Evolutionary conservation across 2,113 vertebrate genomes (phyloP), one percentile per base, ranked within the genome.

Genomic region (Mandrillus leucophaeus): DNA sequence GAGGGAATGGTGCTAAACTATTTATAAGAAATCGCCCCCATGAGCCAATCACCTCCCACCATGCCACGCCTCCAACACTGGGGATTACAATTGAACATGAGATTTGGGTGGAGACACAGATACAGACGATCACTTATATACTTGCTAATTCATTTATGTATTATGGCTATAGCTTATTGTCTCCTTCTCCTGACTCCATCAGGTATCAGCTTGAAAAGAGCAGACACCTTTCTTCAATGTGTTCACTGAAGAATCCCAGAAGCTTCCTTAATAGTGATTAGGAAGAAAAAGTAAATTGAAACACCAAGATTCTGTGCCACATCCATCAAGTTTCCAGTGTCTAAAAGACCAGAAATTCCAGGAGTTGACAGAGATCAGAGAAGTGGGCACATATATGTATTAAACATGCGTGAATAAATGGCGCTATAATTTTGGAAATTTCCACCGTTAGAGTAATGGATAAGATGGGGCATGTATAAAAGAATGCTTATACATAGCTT

Each of bases 101-200:
- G 30, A 64, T 64, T 64, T 30, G 27, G 27, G 27, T 64, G 61
- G 27, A 64, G 27, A 30, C 2, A 2, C 27, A 64, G 11, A 64
- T 64, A 27, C 27, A 64, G 27, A 32, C 1, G 11, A 64, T 27
- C 48, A 2, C 48, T 68, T 73, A 43, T 5, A 3, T 12, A 17
- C 13, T 38, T 45, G 48, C 23, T 73, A 40, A 8, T 55, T 88
- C 72, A 27, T 30, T 40, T 45, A n/a, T 0, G 0, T 43, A 17
- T 48, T 79, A 23, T 14, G 57, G 20, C n/a, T 72, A 25, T 32
- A 40, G 30, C 30, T 17, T 61, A 35, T 40, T 78, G 4, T 27
- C 40, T 68, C 7, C 76, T 2, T 17, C 10, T 35, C 14, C 11
- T 23, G 3, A 1, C 2, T 1, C 30, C 2, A 17, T 8, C n/a